Evolutionary conservation across 64 coral and sea anemone genomes (phyloP).

Genomic region (Stichodactyla mertensii): DNA sequence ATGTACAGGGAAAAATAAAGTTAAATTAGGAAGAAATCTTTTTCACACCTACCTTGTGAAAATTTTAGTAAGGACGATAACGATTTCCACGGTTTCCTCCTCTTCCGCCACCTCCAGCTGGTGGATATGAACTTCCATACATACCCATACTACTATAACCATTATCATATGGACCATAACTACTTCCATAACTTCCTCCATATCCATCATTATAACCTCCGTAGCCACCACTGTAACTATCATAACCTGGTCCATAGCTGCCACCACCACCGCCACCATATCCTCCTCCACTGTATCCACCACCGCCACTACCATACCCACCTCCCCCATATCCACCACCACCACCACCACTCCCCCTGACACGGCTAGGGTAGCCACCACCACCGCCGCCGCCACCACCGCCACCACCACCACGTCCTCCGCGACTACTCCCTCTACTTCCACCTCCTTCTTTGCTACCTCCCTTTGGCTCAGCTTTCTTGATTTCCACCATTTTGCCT

Average conservation of each 20-base stretch:
- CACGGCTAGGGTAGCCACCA: neutral
- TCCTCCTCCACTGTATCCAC: slow-evolving; percentile 19
- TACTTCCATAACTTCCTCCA: slow-evolving; percentile 7
- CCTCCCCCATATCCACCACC: slow-evolving; percentile 24
- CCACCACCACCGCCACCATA: slow-evolving; percentile 13
- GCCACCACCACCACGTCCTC: slow-evolving; percentile 6
- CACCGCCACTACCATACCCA: slow-evolving; percentile 2
- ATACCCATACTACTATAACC: slow-evolving; percentile 31
- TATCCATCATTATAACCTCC: slow-evolving; percentile 1
- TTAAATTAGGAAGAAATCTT: too few relatives aligned
- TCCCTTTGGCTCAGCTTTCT: slow-evolving; percentile 88
- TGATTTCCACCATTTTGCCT: slow-evolving; percentile 78
- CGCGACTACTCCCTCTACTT: slow-evolving; percentile 45
- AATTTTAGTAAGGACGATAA: slow-evolving; percentile 66
- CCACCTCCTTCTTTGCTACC: slow-evolving; percentile 23
- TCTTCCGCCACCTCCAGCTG: slow-evolving; percentile 20
- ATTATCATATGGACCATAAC: neutral
- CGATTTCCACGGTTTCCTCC: slow-evolving; percentile 37
- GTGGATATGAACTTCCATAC: slow-evolving; percentile 41
- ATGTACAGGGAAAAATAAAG: too few relatives aligned
- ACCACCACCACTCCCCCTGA: neutral
- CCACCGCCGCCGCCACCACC: slow-evolving; percentile 31
- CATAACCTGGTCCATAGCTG: neutral
- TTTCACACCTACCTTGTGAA: neutral
- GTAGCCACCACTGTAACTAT: slow-evolving; percentile 18